A percentile compares a stretch with the other conserved stretches of the same genome.
phyloP scores from a whole-genome alignment of 2,113 vertebrate species.

The Xiphias gladius region DNA sequence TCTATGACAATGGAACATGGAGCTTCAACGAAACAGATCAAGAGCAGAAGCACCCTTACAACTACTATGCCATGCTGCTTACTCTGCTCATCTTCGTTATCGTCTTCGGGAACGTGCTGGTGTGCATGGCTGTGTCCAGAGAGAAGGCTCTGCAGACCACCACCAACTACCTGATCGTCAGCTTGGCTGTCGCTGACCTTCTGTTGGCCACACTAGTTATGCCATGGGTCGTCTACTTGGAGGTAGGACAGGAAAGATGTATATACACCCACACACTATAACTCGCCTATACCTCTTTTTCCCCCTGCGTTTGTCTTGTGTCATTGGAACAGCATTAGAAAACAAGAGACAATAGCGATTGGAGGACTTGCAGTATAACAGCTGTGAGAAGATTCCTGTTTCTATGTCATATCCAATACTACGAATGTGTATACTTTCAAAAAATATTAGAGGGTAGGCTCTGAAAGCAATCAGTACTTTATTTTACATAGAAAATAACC shows the following conservation, averaged over 20 bases:
- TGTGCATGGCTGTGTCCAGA: slow-evolving; percentile 96
- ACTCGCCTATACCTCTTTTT: background rate
- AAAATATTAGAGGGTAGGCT: background rate
- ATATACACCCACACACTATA: background rate
- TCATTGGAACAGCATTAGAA: background rate
- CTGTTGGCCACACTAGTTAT: slow-evolving; percentile 96
- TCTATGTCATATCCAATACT: background rate
- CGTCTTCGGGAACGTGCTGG: slow-evolving; percentile 96
- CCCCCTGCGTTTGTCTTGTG: background rate
- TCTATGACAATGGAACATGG: slow-evolving; percentile 88
- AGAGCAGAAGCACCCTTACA: slow-evolving; percentile 88
- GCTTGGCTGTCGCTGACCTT: slow-evolving; percentile 96
- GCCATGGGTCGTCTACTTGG: slow-evolving; percentile 97
- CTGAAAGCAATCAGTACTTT: background rate
- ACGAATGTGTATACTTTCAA: background rate
- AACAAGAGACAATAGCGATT: background rate
- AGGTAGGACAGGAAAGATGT: slow-evolving; percentile 84
- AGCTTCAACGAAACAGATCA: slow-evolving; percentile 86
- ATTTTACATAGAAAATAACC: background rate
- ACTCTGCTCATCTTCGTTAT: slow-evolving; percentile 97
- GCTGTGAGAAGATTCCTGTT: background rate
- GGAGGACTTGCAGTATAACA: background rate
- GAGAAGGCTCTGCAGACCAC: slow-evolving; percentile 98
- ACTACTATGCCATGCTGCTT: slow-evolving; percentile 97
- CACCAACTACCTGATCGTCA: slow-evolving; percentile 99